Percentiles rank a stretch among this genome's conserved stretches.
phyloP scores from a whole-genome alignment of 1,140 invertebrate species.

The Calliopsis andreniformis region DNA sequence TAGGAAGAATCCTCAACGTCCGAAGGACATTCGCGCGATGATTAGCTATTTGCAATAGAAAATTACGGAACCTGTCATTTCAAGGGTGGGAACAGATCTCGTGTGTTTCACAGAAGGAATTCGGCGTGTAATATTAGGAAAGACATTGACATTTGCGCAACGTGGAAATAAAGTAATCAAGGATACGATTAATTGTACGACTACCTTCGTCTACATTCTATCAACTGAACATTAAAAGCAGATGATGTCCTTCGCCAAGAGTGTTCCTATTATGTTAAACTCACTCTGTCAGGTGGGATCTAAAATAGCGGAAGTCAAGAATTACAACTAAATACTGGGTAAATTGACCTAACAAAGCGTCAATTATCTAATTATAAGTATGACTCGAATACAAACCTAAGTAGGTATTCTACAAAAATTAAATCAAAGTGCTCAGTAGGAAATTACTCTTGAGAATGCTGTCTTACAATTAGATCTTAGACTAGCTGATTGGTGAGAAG shows the following conservation, averaged over 20 bases:
- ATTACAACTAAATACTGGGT: background rate
- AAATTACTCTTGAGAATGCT: no score
- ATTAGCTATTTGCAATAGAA: constrained; percentile 36
- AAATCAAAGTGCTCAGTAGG: no score
- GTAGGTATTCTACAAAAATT: no score
- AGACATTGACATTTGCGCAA: background rate
- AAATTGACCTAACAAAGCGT: no score
- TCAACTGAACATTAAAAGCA: background rate
- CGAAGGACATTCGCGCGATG: constrained; percentile 35
- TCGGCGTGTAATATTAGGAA: background rate
- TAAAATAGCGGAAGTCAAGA: background rate
- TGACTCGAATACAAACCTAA: no score
- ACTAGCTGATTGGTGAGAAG: no score
- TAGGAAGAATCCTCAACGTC: constrained; percentile 39
- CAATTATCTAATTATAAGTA: no score
- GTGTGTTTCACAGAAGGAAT: constrained; percentile 16
- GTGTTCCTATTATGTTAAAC: background rate
- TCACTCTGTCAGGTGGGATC: background rate
- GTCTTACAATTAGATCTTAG: no score
- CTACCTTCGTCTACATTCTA: background rate
- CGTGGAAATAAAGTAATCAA: background rate
- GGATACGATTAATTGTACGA: background rate
- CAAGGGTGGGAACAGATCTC: constrained; percentile 50
- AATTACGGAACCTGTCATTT: constrained; percentile 37
- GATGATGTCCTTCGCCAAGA: background rate